Base-by-base conservation (phyloP, 2,113 vertebrate genomes). In the Xyliphius kryptos region DNA sequence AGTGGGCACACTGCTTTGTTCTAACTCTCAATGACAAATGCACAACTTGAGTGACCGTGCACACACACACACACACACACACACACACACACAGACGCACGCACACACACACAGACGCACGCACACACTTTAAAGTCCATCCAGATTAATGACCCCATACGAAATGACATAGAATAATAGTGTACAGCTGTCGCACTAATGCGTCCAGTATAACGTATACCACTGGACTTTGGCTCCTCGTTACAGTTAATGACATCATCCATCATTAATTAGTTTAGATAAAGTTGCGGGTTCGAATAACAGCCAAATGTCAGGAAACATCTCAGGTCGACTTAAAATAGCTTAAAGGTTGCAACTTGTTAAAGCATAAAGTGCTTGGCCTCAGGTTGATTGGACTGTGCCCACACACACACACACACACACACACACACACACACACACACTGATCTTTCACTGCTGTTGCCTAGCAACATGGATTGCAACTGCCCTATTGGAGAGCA, bases 391-490 rank as follows among this genome's bases (percentile, higher is more conserved):
- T 47, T 69, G 55, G 55, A 66, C 47, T 36, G 62, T 48, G 38
- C 57, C 37, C 10, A 20, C 15, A 52, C 17, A 46, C 48, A 65
- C 46, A 51, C 49, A 66, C 58, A 54, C 49, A 59, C 21, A 63
- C 52, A 66, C 55, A 52, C 63, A 62, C 49, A 52, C 71, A 37
- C 59, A 66, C 69, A 63, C 72, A 76, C 66, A 74, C 74, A 74
- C 64, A 71, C 61, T 75, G 71, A 81, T 84, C 82, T 82, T 81
- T 84, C 80, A 79, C 68, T 81, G 82, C 82, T 88, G 87, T 89
- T 89, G 85, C 87, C 79, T 86, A 82, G 85, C 87, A 88, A 88
- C 86, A 49, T 66, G 80, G 76, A 77, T 77, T 75, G 80, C 58
- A 49, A 49, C 80, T 87, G 86, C 86, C 84, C 82, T 81, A 81